Base-by-base conservation (phyloP, 2,888 invertebrate genomes). In the Glaucopsyche alexis region DNA sequence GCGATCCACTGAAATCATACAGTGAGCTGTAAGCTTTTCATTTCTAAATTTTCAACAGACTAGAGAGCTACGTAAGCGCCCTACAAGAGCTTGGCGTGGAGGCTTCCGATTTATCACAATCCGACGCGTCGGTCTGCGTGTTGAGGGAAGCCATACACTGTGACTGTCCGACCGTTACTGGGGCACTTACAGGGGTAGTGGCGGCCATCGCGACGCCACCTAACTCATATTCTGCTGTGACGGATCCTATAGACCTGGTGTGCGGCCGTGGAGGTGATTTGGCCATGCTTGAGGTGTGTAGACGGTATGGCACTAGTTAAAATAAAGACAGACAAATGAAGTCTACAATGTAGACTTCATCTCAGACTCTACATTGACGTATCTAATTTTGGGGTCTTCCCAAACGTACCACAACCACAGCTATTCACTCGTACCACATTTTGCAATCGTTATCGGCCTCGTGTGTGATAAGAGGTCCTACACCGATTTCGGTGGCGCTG, bases 171-270 rank as follows among this genome's bases (percentile, higher is more conserved):
- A 6, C 80, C 0, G 90, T 93, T 1, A 75, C 81, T 75, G 86
- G 81, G 74, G 93, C 93, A 0, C 79, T 92, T 50, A 89, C 90
- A 65, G 93, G 92, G 7, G 93, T 93, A 16, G 93, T 93, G 14
- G 93, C 93, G 1, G 93, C 83, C 55, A 79, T 86, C 78, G 97
- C 96, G 0, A 96, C 96, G 0, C 97, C 97, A 0, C 96, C 96
- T 0, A 97, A 96, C 82, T 96, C 96, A 0, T 97, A 96, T 82
- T 96, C 96, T 0, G 96, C 96, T 0, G 95, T 97, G 40, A 94
- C 94, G 0, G 96, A 97, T 83, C 96, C 97, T 0, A 96, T 97
- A 6, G 97, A 97, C 81, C 88, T 97, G 80, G 96, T 95, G n/a
- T 96, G 96, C 79, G 95, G 95, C 7, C 93, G 97, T 49, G 97